phyloP scores from a whole-genome alignment of 2,888 invertebrate species.

The Limenitis camilla region DNA sequence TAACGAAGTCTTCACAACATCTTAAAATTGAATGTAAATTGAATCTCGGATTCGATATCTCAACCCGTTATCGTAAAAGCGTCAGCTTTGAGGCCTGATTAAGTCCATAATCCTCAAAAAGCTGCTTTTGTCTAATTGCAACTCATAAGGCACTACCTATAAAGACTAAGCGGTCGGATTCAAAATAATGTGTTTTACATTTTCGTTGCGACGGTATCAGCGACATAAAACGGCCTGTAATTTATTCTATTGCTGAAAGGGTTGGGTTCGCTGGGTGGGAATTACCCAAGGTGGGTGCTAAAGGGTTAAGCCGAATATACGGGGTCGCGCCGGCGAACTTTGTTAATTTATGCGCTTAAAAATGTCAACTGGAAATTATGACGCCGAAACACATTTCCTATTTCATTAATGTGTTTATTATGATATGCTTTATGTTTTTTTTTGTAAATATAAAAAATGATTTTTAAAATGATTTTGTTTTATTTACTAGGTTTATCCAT shows the following conservation, averaged over 20 bases:
- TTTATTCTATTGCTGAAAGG: conserved; percentile 76
- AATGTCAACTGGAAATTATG: conserved; percentile 74
- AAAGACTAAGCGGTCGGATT: conserved; percentile 72
- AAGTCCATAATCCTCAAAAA: conserved; percentile 59
- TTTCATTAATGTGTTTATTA: conserved; percentile 51
- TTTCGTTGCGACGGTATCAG: conserved; percentile 70
- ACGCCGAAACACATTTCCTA: conserved; percentile 72
- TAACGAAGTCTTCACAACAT: conserved; percentile 14
- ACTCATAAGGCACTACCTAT: conserved; percentile 68
- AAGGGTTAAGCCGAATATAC: conserved; percentile 75
- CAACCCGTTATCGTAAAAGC: conserved; percentile 44
- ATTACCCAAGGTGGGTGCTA: conserved; percentile 75
- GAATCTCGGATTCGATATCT: conserved; percentile 24
- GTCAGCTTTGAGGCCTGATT: conserved; percentile 33
- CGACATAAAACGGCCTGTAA: conserved; percentile 74
- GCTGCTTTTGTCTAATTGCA: conserved; percentile 66
- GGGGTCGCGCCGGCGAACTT: conserved; percentile 70
- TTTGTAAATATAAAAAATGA: conserved; percentile 1
- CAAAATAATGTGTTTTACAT: conserved; percentile 73
- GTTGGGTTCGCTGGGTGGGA: conserved; percentile 70
- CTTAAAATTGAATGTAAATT: conserved; percentile 18
- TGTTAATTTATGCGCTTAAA: conserved; percentile 75
- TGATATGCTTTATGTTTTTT: conserved; percentile 23
- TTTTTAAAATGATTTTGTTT: no score
- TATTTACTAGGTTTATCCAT: no score